Evolutionary conservation across 2,113 vertebrate genomes (phyloP).

Genomic region (Mus pahari): DNA sequence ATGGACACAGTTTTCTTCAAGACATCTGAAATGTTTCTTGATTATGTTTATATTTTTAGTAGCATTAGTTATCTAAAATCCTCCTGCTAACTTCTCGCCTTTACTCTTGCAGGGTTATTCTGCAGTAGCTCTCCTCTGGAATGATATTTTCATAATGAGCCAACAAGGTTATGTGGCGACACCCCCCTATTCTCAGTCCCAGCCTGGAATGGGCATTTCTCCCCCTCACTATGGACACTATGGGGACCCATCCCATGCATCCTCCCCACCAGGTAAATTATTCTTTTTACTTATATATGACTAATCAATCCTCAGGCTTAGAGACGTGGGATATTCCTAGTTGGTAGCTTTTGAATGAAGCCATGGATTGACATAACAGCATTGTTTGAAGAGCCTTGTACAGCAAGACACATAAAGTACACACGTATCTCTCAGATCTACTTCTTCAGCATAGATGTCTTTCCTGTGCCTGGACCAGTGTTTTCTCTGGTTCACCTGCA

Average conservation of each 20-base stretch:
- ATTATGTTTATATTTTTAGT: not conserved
- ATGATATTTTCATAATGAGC: constrained; percentile 91
- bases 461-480: not conserved
- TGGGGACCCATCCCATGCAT: constrained; percentile 86
- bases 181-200: constrained; percentile 94
- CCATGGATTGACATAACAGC: not conserved
- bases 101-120: constrained; percentile 76
- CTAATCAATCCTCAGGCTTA: not conserved
- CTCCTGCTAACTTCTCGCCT: not conserved
- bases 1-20: not conserved
- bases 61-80: not conserved
- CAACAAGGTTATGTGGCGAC: constrained; percentile 96
- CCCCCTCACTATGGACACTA: constrained; percentile 92
- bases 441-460: not conserved
- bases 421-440: not conserved
- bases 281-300: not conserved
- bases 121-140: constrained; percentile 60
- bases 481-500: not conserved
- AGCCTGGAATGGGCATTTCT: constrained; percentile 93
- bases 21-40: not conserved
- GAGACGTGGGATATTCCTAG: not conserved
- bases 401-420: not conserved
- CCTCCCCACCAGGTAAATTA: constrained; percentile 89
- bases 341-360: not conserved
- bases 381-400: not conserved